Evolutionary conservation across 1,140 invertebrate species (phyloP).

Genomic region (Platyura marginata): DNA sequence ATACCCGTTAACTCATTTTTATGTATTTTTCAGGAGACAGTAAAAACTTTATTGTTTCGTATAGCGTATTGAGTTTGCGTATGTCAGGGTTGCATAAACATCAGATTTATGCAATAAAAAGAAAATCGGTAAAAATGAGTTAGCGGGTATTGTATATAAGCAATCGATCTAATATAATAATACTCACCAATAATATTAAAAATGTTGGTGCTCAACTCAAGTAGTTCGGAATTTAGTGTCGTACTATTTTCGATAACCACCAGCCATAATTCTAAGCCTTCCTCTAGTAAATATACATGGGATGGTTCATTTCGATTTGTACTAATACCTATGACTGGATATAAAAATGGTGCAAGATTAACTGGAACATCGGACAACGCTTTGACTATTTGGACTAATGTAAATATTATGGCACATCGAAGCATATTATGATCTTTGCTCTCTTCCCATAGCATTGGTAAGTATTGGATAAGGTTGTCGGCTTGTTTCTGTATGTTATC

Average conservation of each 20-base stretch:
- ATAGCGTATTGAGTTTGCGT: too few species aligned
- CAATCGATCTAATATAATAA: not conserved
- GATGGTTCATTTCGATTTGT: conserved; percentile 61
- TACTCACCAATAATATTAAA: conserved; percentile 50
- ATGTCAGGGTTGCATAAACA: too few species aligned
- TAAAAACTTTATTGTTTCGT: too few species aligned
- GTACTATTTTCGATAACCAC: conserved; percentile 61
- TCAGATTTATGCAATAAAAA: too few species aligned
- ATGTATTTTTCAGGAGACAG: too few species aligned
- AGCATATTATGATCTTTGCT: conserved; percentile 79
- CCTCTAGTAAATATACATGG: conserved; percentile 80
- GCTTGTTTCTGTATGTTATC: conserved; percentile 44
- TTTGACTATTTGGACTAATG: conserved; percentile 44
- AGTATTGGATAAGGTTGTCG: conserved; percentile 53
- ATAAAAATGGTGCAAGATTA: conserved; percentile 43
- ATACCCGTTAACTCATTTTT: too few species aligned
- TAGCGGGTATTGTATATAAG: not conserved
- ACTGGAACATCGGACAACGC: conserved; percentile 39
- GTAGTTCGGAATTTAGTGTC: conserved; percentile 34
- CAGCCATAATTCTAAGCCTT: conserved; percentile 80
- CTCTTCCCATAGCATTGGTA: conserved; percentile 75
- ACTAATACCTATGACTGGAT: conserved; percentile 58
- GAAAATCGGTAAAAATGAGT: too few species aligned
- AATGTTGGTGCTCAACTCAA: conserved; percentile 60
- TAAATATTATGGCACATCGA: conserved; percentile 75